A percentile compares a stretch with the other conserved stretches of the same genome.
phyloP scores from a whole-genome alignment of 1,140 invertebrate species.

The fruit fly (Drosophila melanogaster) region DNA sequence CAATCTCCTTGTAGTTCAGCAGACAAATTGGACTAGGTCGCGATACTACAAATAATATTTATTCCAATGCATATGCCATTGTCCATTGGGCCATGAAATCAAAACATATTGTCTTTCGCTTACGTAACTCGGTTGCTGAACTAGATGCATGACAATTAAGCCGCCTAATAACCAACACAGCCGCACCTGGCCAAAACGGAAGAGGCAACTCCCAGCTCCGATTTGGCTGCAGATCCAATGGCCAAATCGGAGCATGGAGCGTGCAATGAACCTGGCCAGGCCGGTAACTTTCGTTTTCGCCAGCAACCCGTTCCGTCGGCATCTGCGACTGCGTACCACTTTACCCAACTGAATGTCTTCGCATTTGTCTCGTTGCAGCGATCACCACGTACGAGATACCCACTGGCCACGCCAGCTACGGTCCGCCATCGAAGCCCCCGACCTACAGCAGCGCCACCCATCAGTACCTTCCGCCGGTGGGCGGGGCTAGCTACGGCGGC shows the following conservation, averaged over 20 bases:
- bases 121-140: slow-evolving; percentile 51
- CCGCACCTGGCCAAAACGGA: slow-evolving; percentile 60
- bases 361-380: slow-evolving; percentile 56
- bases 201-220: slow-evolving; percentile 54
- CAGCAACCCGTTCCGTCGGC: slow-evolving; percentile 56
- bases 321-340: slow-evolving; percentile 46
- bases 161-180: slow-evolving; percentile 52
- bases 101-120: slow-evolving; percentile 22
- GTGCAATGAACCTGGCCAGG: slow-evolving; percentile 61
- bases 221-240: slow-evolving; percentile 2
- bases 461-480: slow-evolving; percentile 75
- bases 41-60: slow-evolving; percentile 17
- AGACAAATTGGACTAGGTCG: slow-evolving; percentile 4
- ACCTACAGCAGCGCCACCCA: slow-evolving; percentile 79
- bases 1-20: not conserved
- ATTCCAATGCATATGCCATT: slow-evolving; percentile 12
- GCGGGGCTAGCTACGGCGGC: slow-evolving; percentile 62
- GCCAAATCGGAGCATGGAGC: slow-evolving; percentile 47
- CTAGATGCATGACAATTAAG: slow-evolving; percentile 67
- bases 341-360: slow-evolving; percentile 31
- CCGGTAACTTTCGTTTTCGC: slow-evolving; percentile 73
- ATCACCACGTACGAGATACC: slow-evolving; percentile 83
- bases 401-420: slow-evolving; percentile 73
- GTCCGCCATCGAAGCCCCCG: slow-evolving; percentile 81
- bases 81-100: slow-evolving; percentile 15